A percentile compares a stretch with the other conserved stretches of the same genome.
Evolutionary conservation across 2,888 invertebrate species (phyloP).

Genomic region (Pseudoips prasinana): DNA sequence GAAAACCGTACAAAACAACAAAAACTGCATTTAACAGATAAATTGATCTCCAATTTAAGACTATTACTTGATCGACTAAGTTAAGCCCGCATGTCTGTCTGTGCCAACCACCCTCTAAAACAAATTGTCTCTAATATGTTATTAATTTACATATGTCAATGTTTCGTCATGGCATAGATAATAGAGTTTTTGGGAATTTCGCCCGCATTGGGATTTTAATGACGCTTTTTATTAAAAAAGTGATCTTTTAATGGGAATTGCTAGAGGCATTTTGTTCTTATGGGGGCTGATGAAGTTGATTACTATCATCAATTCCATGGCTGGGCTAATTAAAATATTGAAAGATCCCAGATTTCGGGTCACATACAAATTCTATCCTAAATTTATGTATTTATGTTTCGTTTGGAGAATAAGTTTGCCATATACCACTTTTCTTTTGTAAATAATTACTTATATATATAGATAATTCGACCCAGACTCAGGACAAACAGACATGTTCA

Average conservation of each 20-base stretch:
- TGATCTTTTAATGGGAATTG: too few relatives aligned
- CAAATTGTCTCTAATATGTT: conserved; percentile 49
- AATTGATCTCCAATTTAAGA: conserved; percentile 71
- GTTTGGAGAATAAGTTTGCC: too few relatives aligned
- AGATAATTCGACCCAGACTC: too few relatives aligned
- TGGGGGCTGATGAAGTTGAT: too few relatives aligned
- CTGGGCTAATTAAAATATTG: too few relatives aligned
- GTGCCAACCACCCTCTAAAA: conserved; percentile 60
- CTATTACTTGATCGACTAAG: conserved; percentile 65
- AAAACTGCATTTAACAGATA: conserved; percentile 50
- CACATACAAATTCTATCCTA: too few relatives aligned
- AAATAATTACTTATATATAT: too few relatives aligned
- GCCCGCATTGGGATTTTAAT: conserved; percentile 23
- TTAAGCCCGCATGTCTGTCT: conserved; percentile 63
- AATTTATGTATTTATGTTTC: too few relatives aligned
- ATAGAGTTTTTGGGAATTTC: conserved; percentile 11
- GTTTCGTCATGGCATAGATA: conserved; percentile 15
- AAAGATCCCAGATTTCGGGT: too few relatives aligned
- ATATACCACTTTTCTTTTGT: too few relatives aligned
- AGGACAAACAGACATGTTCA: too few relatives aligned
- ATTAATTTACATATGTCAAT: conserved; percentile 59
- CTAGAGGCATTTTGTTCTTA: not conserved
- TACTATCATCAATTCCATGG: too few relatives aligned
- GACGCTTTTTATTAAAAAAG: conserved; percentile 2
- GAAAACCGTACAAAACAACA: conserved; percentile 15